Base-by-base conservation (phyloP, 2,888 invertebrate species). In the Oscheius myriophilus region DNA sequence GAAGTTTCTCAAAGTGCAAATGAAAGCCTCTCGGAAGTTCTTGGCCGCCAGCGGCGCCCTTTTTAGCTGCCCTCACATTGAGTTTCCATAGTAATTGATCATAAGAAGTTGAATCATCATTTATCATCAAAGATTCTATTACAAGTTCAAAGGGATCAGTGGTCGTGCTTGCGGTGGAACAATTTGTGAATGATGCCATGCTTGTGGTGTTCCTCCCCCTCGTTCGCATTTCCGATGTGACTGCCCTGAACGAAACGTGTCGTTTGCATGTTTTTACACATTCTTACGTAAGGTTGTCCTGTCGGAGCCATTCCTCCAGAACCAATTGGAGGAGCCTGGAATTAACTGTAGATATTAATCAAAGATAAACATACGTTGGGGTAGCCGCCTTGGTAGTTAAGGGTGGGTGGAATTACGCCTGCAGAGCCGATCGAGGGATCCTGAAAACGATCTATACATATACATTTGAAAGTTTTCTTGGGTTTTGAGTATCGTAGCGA, bases 341-440 rank as follows among this genome's bases (percentile, higher is more conserved):
- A 55, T 18, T 41, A 7, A 41, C 1, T 53, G 3, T 18, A 4
- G 26, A 53, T 4, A 53, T 26, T 53, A 23, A 16, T 53, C 14
- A 3, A 45, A 49, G 12, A 25, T 16, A 61, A 49, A 12, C 51
- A 12, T 57, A 21, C 49, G 25, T n/a, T 33, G 14, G 41, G 63
- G 46, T 45, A 23, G n/a, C 63, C 52, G n/a, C 49, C 6, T 14
- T 61, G 46, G 49, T 61, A 61, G 16, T 25, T 12, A 33, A 61
- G 25, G 12, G 39, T 63, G 41, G 53, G 53, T 53, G 25, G 63
- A 33, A 63, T 63, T 52, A 63, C 41, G 4, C 63, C 63, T 23
- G 63, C 63, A 16, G 49, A 49, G 14, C 63, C 63, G 23, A 63
- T 63, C n/a, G 63, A 63, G 11, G 63, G 63, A 53, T 63, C 63